These are phyloP conservation scores for Sternarchorhynchus goeldii DNA, from an alignment of 2,797 vertebrate species.

Conservation along the genomic window DNA sequence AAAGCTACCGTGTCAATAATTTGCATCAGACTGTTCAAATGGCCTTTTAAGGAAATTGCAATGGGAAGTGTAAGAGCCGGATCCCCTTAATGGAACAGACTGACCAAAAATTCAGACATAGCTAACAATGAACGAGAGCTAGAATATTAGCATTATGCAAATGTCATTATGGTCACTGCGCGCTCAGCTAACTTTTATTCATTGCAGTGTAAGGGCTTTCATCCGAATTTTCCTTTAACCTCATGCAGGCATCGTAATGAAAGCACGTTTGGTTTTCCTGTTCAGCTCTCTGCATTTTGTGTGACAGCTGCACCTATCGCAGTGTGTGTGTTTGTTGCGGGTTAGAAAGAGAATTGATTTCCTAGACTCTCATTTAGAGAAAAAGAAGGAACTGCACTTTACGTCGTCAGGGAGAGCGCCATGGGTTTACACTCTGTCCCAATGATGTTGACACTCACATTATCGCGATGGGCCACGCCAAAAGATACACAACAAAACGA, in stretches of 20 bases:
- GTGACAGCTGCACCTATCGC: not conserved
- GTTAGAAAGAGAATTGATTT: constrained; percentile 32
- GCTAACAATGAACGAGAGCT: not conserved
- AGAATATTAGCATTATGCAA: not conserved
- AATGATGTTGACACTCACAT: not conserved
- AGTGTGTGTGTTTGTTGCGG: constrained; percentile 11
- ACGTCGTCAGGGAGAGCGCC: constrained; percentile 39
- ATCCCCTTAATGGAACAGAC: not conserved
- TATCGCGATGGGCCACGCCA: not conserved
- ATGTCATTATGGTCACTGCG: not conserved
- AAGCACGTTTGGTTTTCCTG: not conserved
- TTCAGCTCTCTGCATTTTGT: not conserved
- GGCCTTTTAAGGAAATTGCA: not conserved
- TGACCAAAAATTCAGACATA: not conserved
- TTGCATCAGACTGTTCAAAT: constrained; percentile 9
- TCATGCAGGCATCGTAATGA: not conserved
- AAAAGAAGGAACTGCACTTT: constrained; percentile 43
- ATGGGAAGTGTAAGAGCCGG: not conserved
- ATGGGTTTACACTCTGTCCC: constrained; percentile 21
- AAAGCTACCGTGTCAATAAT: not conserved
- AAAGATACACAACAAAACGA: constrained; percentile 19
- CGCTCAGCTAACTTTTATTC: not conserved
- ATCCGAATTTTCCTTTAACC: not conserved
- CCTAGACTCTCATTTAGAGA: constrained; percentile 50
- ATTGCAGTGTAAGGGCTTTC: not conserved